Conservation (phyloP, 2,113 vertebrate genomes). For the Anoura caudifer region DNA sequence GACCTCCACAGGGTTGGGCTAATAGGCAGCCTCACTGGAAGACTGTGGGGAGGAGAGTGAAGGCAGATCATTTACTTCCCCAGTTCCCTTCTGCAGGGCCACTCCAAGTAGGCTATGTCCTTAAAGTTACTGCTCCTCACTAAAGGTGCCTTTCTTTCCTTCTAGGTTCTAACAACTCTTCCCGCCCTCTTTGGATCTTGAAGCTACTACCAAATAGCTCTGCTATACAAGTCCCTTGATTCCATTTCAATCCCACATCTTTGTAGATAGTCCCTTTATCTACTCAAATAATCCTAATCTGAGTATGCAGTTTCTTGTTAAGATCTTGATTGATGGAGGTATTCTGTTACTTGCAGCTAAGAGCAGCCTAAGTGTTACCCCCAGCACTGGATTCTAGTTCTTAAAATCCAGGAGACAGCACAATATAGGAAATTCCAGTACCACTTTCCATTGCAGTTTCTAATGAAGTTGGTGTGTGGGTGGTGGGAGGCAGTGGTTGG, state of each 20-base stretch:
- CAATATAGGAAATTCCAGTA: background rate
- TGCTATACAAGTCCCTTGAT: background rate
- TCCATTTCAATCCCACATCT: background rate
- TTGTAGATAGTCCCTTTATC: background rate
- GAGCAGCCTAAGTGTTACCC: background rate
- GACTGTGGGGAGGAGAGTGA: background rate
- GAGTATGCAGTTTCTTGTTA: background rate
- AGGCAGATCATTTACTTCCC: background rate
- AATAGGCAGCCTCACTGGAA: background rate
- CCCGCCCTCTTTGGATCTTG: background rate
- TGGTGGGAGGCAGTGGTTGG: background rate
- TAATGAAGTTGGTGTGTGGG: background rate
- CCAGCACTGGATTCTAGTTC: background rate
- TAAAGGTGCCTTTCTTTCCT: conserved; percentile 9
- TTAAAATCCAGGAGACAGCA: conserved; percentile 31
- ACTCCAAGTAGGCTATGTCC: background rate
- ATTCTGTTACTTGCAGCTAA: background rate
- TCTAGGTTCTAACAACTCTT: background rate
- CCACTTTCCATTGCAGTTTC: background rate
- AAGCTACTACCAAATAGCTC: background rate
- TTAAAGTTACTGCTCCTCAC: background rate
- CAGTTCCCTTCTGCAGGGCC: background rate
- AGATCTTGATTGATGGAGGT: background rate
- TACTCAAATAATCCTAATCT: background rate
- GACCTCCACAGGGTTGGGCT: background rate